Conservation (phyloP, 2,113 vertebrate species). For the Aramus guarauna region DNA sequence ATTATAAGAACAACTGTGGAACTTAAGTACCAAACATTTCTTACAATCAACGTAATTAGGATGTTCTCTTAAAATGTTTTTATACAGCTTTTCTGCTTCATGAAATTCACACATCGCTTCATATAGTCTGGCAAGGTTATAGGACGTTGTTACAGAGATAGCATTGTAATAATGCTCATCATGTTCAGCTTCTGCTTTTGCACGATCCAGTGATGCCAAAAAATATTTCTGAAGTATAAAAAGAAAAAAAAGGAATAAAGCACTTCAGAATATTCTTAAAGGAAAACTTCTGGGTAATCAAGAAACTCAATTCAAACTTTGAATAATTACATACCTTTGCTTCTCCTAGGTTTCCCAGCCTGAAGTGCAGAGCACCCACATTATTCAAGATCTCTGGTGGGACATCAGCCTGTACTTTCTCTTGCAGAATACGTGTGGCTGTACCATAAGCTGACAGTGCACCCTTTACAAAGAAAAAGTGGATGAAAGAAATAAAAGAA, state of each 20-base stretch:
- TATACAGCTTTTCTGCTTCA: conserved; percentile 96
- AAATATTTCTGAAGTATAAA: conserved; percentile 91
- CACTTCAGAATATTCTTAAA: background rate
- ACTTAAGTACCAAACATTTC: conserved; percentile 48
- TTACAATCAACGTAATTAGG: conserved; percentile 99
- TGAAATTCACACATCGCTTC: conserved; percentile 99
- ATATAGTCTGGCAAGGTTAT: conserved; percentile 95
- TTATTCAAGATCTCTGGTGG: conserved; percentile 98
- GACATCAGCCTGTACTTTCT: conserved; percentile 97
- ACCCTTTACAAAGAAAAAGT: conserved; percentile 69
- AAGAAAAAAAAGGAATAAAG: background rate
- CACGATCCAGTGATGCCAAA: conserved; percentile 92
- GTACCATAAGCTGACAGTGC: conserved; percentile 96
- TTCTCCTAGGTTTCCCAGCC: conserved; percentile 95
- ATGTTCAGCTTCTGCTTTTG: conserved; percentile 96
- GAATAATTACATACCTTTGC: conserved; percentile 82
- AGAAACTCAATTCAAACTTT: background rate
- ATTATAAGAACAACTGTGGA: background rate
- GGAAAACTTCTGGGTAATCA: background rate
- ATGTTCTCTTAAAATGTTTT: conserved; percentile 97
- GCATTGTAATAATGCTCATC: conserved; percentile 99
- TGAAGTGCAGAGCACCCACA: conserved; percentile 94
- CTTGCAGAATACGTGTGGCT: conserved; percentile 96
- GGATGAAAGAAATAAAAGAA: background rate
- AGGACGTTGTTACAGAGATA: conserved; percentile 97